phyloP scores from a whole-genome alignment of 1,140 invertebrate genomes.

The Drosophila truncata region DNA sequence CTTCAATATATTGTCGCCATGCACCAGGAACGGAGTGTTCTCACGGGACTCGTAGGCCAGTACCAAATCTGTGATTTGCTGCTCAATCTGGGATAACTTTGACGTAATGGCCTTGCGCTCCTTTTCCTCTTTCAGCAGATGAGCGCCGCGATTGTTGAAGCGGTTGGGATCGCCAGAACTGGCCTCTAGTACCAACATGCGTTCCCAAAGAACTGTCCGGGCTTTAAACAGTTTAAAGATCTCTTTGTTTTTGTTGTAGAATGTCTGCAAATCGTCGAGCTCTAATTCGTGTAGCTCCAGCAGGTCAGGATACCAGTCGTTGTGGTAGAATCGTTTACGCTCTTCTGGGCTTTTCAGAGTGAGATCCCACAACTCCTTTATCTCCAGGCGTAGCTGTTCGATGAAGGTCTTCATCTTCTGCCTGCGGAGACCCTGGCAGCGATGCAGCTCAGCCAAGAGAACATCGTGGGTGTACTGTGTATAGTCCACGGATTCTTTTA shows the following conservation, averaged over 20 bases:
- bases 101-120: slow-evolving; percentile 90
- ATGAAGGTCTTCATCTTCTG: slow-evolving; percentile 90
- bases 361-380: slow-evolving; percentile 90
- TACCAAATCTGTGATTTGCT: slow-evolving; percentile 86
- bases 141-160: slow-evolving; percentile 93
- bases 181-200: slow-evolving; percentile 89
- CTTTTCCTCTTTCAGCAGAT: slow-evolving; percentile 93
- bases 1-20: slow-evolving; percentile 87
- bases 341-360: slow-evolving; percentile 89
- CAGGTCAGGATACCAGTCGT: slow-evolving; percentile 90
- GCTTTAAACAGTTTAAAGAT: slow-evolving; percentile 89
- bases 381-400: slow-evolving; percentile 89
- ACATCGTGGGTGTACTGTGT: slow-evolving; percentile 86
- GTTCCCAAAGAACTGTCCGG: slow-evolving; percentile 88
- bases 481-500: slow-evolving; percentile 54
- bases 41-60: slow-evolving; percentile 86
- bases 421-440: slow-evolving; percentile 88
- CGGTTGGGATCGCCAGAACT: slow-evolving; percentile 91
- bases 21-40: slow-evolving; percentile 87
- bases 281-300: slow-evolving; percentile 92
- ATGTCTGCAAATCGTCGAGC: slow-evolving; percentile 89
- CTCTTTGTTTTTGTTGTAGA: slow-evolving; percentile 89
- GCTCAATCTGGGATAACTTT: slow-evolving; percentile 90
- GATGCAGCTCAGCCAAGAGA: slow-evolving; percentile 87
- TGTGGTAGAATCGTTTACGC: slow-evolving; percentile 88